Conservation (phyloP, 2,113 vertebrate genomes). For the Callopanchax toddi region DNA sequence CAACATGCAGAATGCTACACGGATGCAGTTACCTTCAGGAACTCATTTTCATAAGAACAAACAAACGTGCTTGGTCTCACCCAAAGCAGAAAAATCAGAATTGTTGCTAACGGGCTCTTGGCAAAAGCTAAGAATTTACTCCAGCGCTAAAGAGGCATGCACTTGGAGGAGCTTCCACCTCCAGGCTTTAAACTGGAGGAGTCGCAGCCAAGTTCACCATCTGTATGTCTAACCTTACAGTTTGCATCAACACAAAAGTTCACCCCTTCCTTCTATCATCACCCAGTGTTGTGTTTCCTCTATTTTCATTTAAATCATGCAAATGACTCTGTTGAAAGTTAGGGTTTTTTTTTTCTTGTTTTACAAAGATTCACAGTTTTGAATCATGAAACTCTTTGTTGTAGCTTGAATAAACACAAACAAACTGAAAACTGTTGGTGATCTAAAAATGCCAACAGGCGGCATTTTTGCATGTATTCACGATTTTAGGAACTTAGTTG, state of each 20-base stretch:
- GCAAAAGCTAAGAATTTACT: conserved; percentile 50
- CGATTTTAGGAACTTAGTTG: neutral
- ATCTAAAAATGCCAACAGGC: no score
- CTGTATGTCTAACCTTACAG: conserved; percentile 57
- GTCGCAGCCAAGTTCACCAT: conserved; percentile 54
- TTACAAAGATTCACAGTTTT: no score
- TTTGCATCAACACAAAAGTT: conserved; percentile 49
- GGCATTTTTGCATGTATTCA: no score
- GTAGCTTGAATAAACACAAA: no score
- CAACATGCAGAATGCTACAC: conserved; percentile 62
- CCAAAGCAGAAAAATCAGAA: conserved; percentile 55
- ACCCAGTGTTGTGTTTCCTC: conserved; percentile 6
- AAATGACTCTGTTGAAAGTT: no score
- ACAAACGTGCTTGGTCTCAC: conserved; percentile 60
- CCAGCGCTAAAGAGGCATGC: conserved; percentile 37
- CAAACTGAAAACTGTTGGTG: no score
- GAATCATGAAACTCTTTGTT: no score
- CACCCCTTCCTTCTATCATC: conserved; percentile 16
- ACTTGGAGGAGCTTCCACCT: conserved; percentile 38
- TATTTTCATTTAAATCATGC: neutral
- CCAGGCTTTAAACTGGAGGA: conserved; percentile 39
- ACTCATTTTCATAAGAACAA: conserved; percentile 66
- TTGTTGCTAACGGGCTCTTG: conserved; percentile 55
- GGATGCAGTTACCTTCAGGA: conserved; percentile 64
- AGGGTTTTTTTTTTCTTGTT: no score